These are phyloP conservation scores for Tachysurus fulvidraco DNA, from an alignment of 2,113 vertebrate genomes.

Conservation along the genomic window DNA sequence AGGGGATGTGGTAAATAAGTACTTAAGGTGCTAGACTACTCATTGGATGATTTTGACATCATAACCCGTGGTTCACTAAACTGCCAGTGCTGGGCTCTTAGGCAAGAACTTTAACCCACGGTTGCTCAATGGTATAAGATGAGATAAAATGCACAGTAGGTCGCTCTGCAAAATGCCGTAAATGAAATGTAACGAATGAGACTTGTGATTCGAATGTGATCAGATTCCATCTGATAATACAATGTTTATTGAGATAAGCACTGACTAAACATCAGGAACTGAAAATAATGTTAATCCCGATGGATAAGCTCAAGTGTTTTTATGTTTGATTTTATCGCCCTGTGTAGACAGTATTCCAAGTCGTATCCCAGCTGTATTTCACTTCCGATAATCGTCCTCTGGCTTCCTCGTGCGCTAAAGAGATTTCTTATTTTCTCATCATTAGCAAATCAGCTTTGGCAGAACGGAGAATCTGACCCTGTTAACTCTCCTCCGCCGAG, in stretches of 20 bases:
- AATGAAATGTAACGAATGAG: no score
- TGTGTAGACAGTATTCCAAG: background rate
- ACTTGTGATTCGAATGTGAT: no score
- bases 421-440: constrained; percentile 12
- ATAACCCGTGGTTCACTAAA: no score
- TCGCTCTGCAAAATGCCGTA: no score
- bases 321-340: background rate
- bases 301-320: background rate
- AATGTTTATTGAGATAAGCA: no score
- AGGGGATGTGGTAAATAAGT: no score
- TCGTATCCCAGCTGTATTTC: background rate
- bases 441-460: constrained; percentile 14
- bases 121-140: no score
- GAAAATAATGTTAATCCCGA: background rate
- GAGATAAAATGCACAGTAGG: no score
- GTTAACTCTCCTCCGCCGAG: background rate
- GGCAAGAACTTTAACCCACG: no score
- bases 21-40: no score
- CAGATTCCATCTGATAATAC: background rate
- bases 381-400: background rate
- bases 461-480: background rate
- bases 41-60: no score
- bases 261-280: background rate
- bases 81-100: no score
- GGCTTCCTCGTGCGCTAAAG: background rate